Conservation (phyloP, 2,113 vertebrate genomes). For the Tinamus guttatus region DNA sequence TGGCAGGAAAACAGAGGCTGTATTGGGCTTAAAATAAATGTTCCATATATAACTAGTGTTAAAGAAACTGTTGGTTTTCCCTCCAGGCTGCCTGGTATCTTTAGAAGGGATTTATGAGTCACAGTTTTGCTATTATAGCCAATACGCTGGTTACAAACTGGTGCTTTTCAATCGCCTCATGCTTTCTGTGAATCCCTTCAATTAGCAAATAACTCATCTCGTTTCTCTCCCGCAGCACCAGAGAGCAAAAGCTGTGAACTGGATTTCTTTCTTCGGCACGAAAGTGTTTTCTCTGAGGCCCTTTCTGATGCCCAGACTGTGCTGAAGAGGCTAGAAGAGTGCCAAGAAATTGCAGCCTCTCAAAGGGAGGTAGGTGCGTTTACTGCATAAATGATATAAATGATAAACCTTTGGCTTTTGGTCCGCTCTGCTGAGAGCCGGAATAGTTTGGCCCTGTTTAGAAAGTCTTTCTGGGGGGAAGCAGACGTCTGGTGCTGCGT, state of each 20-base stretch:
- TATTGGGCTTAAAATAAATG: slow-evolving; percentile 31
- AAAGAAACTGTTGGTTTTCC: slow-evolving; percentile 48
- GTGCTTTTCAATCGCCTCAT: slow-evolving; percentile 35
- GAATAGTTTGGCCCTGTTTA: neutral
- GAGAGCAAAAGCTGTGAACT: slow-evolving; percentile 62
- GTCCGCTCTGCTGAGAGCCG: neutral
- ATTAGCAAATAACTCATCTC: slow-evolving; percentile 50
- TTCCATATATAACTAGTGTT: slow-evolving; percentile 19
- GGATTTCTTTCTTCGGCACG: slow-evolving; percentile 77
- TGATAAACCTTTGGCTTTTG: neutral
- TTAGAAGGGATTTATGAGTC: slow-evolving; percentile 25
- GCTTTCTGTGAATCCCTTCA: slow-evolving; percentile 27
- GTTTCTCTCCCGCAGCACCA: slow-evolving; percentile 53
- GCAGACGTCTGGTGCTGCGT: neutral
- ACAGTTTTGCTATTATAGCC: neutral
- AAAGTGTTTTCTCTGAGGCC: slow-evolving; percentile 73
- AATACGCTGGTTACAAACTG: neutral
- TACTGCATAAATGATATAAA: neutral
- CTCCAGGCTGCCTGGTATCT: neutral
- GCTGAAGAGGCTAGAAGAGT: slow-evolving; percentile 72
- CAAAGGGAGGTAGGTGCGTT: slow-evolving; percentile 77
- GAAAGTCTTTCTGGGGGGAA: neutral
- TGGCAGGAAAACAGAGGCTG: slow-evolving; percentile 15
- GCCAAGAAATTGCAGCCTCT: slow-evolving; percentile 66
- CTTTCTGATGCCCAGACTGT: slow-evolving; percentile 67